Evolutionary conservation across 2,888 invertebrate species (phyloP), one percentile per base, ranked within the genome.

Genomic region (Drosophila prolongata): DNA sequence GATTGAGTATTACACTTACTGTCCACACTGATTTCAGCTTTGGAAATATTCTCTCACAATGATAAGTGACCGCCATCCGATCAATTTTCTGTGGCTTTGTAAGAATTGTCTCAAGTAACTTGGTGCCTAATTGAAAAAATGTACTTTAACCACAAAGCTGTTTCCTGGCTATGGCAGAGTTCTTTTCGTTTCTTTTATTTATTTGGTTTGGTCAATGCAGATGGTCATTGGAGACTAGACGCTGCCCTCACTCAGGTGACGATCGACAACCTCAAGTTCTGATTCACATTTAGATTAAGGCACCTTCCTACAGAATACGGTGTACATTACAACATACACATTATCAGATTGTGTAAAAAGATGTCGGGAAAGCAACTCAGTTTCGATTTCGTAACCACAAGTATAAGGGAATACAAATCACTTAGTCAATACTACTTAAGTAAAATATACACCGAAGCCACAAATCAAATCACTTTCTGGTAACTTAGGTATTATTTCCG

Each of bases 121-220:
- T 55, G 34, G 42, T 69, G 56, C 61, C 64, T 83, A 86, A 88
- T 83, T 87, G 88, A 66, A 86, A 75, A 80, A 69, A 74, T 38
- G 34, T 59, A 61, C 50, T 24, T 27, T 14, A 37, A 83, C 82
- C 82, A 61, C 87, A 83, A 82, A 73, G 58, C 27, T 50, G 86
- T 60, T 83, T 86, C 68, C 65, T 65, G 56, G 37, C 64, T 65
- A 37, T 49, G 47, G 30, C 40, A 46, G 37, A 44, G n/a, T 43
- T 64, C 16, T 58, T 61, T 53, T 54, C 27, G 24, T 42, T 38
- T 38, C 14, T 52, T 38, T 55, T 40, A 44, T 73, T 64, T 70
- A 44, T 53, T 57, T 74, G 46, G 34, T 35, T 47, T 43, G 43
- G 53, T 54, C 49, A 55, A 40, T 54, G 54, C 37, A 37, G 35